Conservation (phyloP, 2,797 vertebrate genomes). For the Acanthopagrus latus region DNA sequence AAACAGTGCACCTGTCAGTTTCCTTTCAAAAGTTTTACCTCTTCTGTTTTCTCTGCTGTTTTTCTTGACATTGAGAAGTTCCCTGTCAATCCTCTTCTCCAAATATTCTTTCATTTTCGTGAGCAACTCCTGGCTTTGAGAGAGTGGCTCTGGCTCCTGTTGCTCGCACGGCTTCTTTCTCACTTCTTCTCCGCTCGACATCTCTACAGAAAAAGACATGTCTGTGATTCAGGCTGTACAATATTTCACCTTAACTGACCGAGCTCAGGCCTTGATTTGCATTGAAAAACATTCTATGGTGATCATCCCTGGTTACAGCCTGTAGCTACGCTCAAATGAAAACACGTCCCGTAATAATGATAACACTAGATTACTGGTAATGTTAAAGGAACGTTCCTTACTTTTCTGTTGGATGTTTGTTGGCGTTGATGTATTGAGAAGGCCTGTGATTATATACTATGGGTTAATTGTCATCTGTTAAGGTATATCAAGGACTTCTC, state of each 20-base stretch:
- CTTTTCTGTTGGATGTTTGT: too few relatives aligned
- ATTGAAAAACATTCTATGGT: neutral
- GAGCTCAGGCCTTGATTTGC: neutral
- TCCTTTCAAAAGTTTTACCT: conserved; percentile 17
- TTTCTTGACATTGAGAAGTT: conserved; percentile 33
- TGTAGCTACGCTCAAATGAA: too few relatives aligned
- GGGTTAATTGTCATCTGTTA: neutral
- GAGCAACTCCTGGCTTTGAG: neutral
- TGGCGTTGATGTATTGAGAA: too few relatives aligned
- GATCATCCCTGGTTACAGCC: too few relatives aligned
- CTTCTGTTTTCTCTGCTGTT: conserved; percentile 32
- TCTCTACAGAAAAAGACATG: neutral
- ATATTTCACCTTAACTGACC: neutral
- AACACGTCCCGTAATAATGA: too few relatives aligned
- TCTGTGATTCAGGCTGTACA: neutral
- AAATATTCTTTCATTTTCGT: conserved; percentile 17
- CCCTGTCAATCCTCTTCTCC: conserved; percentile 18
- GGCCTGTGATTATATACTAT: neutral
- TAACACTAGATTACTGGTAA: too few relatives aligned
- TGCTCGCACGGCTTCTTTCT: neutral
- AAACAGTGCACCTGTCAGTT: neutral
- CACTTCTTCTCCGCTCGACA: neutral
- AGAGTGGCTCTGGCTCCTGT: neutral
- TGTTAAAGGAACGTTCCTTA: too few relatives aligned
- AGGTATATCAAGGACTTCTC: neutral